Evolutionary conservation across 2,113 vertebrate genomes (phyloP).

Genomic region (Microtus oregoni): DNA sequence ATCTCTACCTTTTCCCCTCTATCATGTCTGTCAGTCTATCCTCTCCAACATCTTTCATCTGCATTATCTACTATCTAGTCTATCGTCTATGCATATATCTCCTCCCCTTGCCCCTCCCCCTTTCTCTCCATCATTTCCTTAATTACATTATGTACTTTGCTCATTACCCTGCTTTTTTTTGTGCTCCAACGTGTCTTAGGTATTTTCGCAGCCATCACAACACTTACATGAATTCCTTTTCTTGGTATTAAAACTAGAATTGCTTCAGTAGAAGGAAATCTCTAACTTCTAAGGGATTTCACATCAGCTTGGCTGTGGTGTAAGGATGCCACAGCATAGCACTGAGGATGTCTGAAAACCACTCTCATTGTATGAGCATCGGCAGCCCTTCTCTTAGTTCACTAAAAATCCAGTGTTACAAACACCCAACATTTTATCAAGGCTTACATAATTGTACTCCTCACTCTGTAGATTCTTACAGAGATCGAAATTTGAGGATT

Average conservation of each 20-base stretch:
- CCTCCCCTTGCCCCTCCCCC: rapidly evolving
- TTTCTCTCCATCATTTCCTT: neutral
- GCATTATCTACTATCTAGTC: neutral
- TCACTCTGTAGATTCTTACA: neutral
- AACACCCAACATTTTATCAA: neutral
- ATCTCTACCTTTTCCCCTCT: neutral
- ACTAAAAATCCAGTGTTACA: neutral
- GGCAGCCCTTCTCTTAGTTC: too few relatives aligned
- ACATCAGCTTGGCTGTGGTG: neutral
- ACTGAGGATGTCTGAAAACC: neutral
- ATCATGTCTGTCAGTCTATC: neutral
- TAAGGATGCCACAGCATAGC: rapidly evolving
- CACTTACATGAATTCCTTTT: neutral
- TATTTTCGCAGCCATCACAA: neutral
- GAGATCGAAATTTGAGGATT: neutral
- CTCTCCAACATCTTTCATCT: neutral
- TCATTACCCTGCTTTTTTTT: neutral
- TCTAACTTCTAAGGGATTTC: neutral
- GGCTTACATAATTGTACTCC: neutral
- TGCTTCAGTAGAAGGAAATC: neutral
- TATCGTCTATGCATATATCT: neutral
- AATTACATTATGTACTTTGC: rapidly evolving
- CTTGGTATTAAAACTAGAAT: neutral
- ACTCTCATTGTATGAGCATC: rapidly evolving
- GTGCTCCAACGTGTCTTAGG: too few relatives aligned